A percentile compares a stretch with the other conserved stretches of the same genome.
These are phyloP conservation scores for Cheilosia scutellata DNA, from an alignment of 2,888 invertebrate genomes.

Conservation along the genomic window DNA sequence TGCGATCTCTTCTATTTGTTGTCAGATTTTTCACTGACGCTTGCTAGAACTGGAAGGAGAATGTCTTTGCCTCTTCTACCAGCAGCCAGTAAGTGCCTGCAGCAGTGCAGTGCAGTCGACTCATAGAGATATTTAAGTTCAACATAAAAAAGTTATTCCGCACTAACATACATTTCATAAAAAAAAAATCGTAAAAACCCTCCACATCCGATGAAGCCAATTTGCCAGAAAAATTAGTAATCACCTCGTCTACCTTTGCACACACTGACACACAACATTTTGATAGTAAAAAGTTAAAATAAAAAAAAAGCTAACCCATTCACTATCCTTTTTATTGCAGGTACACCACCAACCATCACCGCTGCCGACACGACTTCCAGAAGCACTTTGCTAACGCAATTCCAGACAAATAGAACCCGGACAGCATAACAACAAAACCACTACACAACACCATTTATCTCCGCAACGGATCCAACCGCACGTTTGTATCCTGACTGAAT, in stretches of 20 bases:
- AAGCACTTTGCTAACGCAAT: conserved; percentile 67
- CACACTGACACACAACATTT: neutral
- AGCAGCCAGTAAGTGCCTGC: too few species aligned
- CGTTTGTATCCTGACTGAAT: conserved; percentile 72
- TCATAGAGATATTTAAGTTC: too few species aligned
- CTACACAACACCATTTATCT: conserved; percentile 69
- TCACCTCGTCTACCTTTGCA: conserved; percentile 14
- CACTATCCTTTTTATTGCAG: conserved; percentile 68
- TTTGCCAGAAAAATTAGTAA: conserved; percentile 30
- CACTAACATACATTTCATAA: too few species aligned
- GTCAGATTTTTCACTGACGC: too few species aligned
- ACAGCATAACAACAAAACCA: conserved; percentile 53
- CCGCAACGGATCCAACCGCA: conserved; percentile 68
- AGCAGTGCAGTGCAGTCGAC: too few species aligned
- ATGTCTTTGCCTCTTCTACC: too few species aligned
- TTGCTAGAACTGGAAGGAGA: too few species aligned
- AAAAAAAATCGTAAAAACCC: too few species aligned
- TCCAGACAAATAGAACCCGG: conserved; percentile 64
- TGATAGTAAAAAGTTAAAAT: neutral
- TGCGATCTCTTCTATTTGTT: too few species aligned
- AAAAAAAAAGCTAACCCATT: conserved; percentile 50
- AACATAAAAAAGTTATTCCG: too few species aligned
- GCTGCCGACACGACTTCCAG: conserved; percentile 13
- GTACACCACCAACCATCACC: conserved; percentile 22
- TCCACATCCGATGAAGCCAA: neutral